Evolutionary conservation across 2,888 invertebrate genomes (phyloP).

Genomic region (Penaeus monodon): DNA sequence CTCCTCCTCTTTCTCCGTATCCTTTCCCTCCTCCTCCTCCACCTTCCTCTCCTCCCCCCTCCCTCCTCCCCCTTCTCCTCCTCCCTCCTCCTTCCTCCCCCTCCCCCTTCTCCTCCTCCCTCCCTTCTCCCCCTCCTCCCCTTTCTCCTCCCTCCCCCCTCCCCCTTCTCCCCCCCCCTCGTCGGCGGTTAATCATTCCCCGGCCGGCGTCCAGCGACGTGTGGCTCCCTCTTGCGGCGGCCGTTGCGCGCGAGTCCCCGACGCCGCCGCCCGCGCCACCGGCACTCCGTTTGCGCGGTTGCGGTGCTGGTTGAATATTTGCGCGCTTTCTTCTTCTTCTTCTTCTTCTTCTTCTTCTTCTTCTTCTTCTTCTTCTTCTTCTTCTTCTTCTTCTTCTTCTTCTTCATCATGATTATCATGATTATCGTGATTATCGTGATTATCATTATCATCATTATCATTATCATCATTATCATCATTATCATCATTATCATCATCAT

Average conservation of each 20-base stretch:
- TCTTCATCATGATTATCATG: no score
- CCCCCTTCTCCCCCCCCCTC: background rate
- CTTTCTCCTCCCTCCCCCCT: no score
- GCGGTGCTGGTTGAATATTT: no score
- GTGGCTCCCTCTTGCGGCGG: background rate
- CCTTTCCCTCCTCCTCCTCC: slow-evolving; percentile 3
- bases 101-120: background rate
- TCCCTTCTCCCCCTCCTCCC: background rate
- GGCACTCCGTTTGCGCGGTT: no score
- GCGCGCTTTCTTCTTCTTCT: no score
- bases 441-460: no score
- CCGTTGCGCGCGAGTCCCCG: no score
- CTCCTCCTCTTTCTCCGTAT: background rate
- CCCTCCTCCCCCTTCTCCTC: background rate
- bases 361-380: no score
- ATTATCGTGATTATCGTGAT: background rate
- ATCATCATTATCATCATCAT: background rate
- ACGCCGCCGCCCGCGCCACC: no score
- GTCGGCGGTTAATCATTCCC: background rate
- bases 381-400: no score
- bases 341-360: no score
- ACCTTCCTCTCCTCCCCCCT: background rate
- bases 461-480: background rate
- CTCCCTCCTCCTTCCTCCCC: background rate
- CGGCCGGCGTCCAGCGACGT: background rate